Percentiles rank a stretch among this genome's conserved stretches.
Evolutionary conservation across 2,113 vertebrate genomes (phyloP).

Genomic region (Scytalopus superciliaris): DNA sequence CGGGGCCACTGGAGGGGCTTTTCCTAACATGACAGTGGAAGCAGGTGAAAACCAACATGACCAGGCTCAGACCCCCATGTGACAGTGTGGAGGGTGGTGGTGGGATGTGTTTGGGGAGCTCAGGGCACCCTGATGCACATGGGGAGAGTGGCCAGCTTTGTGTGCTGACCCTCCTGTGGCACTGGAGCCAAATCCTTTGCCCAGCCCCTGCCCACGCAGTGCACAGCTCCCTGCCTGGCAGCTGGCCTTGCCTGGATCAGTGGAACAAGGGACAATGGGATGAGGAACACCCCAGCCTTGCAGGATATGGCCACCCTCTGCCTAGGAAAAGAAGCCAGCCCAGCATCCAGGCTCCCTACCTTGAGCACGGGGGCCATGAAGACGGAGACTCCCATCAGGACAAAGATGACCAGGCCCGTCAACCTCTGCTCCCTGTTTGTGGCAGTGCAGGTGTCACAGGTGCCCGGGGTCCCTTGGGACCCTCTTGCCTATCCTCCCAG

Average conservation of each 20-base stretch:
- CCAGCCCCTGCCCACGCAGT: background rate
- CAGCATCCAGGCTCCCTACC: conserved; percentile 58
- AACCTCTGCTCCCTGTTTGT: conserved; percentile 78
- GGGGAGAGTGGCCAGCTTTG: background rate
- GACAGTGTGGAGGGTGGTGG: background rate
- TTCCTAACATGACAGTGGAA: background rate
- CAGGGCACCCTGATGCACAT: fast-evolving
- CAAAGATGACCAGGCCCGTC: conserved; percentile 77
- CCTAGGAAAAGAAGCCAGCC: background rate
- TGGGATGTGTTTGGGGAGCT: background rate
- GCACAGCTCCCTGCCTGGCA: background rate
- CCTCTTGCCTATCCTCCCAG: background rate
- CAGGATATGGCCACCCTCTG: fast-evolving
- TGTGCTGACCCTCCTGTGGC: fast-evolving
- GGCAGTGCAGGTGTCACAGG: background rate
- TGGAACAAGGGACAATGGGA: fast-evolving
- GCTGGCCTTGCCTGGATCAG: fast-evolving
- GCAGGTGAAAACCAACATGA: background rate
- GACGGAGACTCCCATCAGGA: conserved; percentile 75
- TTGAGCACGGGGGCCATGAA: conserved; percentile 80
- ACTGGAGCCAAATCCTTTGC: background rate
- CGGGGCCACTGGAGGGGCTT: background rate
- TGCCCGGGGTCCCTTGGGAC: fast-evolving
- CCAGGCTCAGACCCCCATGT: background rate
- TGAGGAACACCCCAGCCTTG: background rate